Evolutionary conservation across 2,113 vertebrate species (phyloP).

Genomic region (Otis tarda): DNA sequence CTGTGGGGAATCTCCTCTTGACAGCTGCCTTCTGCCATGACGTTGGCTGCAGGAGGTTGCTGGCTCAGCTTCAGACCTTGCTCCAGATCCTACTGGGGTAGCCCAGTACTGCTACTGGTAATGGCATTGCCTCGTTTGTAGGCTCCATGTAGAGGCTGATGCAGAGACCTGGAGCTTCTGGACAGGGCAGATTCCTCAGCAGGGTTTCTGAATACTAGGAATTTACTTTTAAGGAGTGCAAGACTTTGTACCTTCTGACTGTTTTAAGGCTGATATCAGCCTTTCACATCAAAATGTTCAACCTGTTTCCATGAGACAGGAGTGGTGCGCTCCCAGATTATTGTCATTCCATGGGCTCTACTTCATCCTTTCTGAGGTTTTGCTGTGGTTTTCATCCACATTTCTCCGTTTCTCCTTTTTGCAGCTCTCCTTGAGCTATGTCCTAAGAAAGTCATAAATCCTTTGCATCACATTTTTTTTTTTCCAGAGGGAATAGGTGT

Average conservation of each 20-base stretch:
- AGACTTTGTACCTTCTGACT: neutral
- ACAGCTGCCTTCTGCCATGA: neutral
- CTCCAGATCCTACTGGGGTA: neutral
- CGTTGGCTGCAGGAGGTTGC: neutral
- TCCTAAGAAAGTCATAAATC: neutral
- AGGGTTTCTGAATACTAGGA: neutral
- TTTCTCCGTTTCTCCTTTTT: neutral
- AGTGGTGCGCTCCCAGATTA: neutral
- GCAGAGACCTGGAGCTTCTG: neutral
- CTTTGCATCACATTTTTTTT: neutral
- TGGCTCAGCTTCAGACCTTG: neutral
- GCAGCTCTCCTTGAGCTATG: neutral
- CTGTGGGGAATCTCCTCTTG: neutral
- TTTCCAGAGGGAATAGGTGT: neutral
- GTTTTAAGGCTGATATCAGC: neutral
- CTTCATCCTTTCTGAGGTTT: neutral
- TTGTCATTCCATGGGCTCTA: neutral
- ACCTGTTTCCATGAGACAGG: neutral
- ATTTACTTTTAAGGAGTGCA: neutral
- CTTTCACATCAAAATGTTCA: neutral
- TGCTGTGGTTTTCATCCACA: neutral
- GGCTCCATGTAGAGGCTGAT: neutral
- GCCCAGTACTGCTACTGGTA: neutral
- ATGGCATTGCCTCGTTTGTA: neutral
- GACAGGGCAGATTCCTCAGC: neutral